Conservation (phyloP, 2,113 vertebrate species). For the Nicator chloris region DNA sequence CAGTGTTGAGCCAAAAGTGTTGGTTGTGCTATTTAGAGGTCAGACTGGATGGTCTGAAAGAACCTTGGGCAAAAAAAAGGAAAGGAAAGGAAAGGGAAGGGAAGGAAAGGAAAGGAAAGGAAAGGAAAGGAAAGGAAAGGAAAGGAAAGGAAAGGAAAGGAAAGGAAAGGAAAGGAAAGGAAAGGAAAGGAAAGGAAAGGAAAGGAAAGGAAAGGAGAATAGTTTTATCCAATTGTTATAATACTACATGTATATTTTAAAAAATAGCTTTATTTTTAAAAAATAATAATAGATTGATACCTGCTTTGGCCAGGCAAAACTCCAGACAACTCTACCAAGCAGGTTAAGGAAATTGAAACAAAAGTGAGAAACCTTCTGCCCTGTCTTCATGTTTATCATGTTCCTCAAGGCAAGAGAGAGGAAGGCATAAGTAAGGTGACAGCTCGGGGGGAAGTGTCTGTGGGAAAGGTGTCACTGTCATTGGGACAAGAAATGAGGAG, state of each 20-base stretch:
- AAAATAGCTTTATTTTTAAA: neutral
- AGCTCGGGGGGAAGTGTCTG: neutral
- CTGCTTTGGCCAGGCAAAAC: neutral
- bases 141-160: no score
- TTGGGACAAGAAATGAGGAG: neutral
- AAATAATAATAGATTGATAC: no score
- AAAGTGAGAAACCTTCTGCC: neutral
- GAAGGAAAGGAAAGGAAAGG: no score
- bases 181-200: no score
- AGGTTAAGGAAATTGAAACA: neutral
- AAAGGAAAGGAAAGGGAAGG: no score
- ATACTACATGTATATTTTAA: neutral
- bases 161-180: no score
- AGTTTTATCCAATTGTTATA: rapidly evolving
- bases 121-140: no score
- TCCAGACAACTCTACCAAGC: neutral
- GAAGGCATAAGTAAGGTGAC: neutral
- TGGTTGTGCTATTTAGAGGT: neutral
- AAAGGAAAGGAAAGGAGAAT: neutral
- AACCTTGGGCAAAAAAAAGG: rapidly evolving
- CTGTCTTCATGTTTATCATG: neutral
- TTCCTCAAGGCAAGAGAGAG: neutral
- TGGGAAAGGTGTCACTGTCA: neutral
- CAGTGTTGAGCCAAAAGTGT: rapidly evolving
- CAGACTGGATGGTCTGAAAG: neutral